Conservation (phyloP, 2,113 vertebrate species). For the Trogon melanurus region DNA sequence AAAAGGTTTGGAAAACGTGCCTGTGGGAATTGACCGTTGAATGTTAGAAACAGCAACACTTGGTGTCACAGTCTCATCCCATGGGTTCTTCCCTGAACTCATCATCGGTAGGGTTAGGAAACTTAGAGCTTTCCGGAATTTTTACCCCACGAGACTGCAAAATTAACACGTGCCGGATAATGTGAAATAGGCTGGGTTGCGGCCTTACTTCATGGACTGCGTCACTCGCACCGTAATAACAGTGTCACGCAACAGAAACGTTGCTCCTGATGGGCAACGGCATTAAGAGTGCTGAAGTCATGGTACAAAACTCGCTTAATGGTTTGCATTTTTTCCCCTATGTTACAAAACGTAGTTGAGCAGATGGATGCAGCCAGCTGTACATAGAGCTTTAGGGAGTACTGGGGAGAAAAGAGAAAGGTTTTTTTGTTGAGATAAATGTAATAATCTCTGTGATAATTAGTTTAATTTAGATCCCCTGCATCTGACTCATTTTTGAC, state of each 20-base stretch:
- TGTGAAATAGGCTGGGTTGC: background rate
- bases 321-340: conserved; percentile 11
- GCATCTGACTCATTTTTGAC: conserved; percentile 59
- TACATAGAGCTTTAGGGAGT: conserved; percentile 72
- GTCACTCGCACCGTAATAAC: background rate
- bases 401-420: conserved; percentile 49
- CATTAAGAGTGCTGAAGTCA: conserved; percentile 17
- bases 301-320: conserved; percentile 37
- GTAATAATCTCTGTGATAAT: conserved; percentile 82
- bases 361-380: conserved; percentile 83
- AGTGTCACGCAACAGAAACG: background rate
- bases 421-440: conserved; percentile 64
- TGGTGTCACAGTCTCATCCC: background rate
- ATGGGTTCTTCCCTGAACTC: background rate
- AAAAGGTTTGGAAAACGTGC: background rate
- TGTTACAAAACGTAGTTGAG: conserved; percentile 65
- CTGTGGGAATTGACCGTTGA: background rate
- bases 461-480: conserved; percentile 77
- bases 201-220: background rate
- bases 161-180: background rate
- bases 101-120: background rate
- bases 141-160: background rate
- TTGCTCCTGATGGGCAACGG: background rate
- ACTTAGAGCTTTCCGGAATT: background rate
- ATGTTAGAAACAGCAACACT: background rate